Conservation (phyloP, 2,888 invertebrate species). For the Pyrochroa serraticornis region DNA sequence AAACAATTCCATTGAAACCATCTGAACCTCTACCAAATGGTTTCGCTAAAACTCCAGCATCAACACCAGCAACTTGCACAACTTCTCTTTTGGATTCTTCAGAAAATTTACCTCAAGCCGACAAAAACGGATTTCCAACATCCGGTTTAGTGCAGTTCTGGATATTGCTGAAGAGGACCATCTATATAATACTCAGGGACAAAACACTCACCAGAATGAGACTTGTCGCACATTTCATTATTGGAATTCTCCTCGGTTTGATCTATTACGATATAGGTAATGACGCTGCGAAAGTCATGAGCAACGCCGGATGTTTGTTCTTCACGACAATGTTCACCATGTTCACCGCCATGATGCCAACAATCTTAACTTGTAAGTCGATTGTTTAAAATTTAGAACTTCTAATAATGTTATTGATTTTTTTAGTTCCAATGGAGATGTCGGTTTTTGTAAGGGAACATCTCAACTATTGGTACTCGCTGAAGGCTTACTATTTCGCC, state of each 20-base stretch:
- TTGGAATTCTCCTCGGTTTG: slow-evolving; percentile 90
- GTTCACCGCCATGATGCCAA: slow-evolving; percentile 99
- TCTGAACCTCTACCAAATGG: slow-evolving; percentile 48
- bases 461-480: slow-evolving; percentile 95
- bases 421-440: slow-evolving; percentile 94
- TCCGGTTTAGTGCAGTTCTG: slow-evolving; percentile 84
- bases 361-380: slow-evolving; percentile 94
- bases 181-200: slow-evolving; percentile 81
- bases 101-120: slow-evolving; percentile 49
- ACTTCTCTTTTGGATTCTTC: slow-evolving; percentile 58
- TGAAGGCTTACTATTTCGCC: slow-evolving; percentile 95
- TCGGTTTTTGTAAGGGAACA: slow-evolving; percentile 93
- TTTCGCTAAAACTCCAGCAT: slow-evolving; percentile 52
- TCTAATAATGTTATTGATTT: slow-evolving; percentile 26
- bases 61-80: slow-evolving; percentile 58
- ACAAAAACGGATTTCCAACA: slow-evolving; percentile 78
- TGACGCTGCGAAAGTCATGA: slow-evolving; percentile 92
- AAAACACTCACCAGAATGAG: slow-evolving; percentile 90
- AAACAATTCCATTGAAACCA: slow-evolving; percentile 54
- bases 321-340: slow-evolving; percentile 96
- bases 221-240: slow-evolving; percentile 83
- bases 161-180: slow-evolving; percentile 84
- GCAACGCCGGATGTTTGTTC: slow-evolving; percentile 94
- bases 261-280: slow-evolving; percentile 93
- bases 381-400: not conserved